Base-by-base conservation (phyloP, 2,888 invertebrate species). In the Sericinus montela region DNA sequence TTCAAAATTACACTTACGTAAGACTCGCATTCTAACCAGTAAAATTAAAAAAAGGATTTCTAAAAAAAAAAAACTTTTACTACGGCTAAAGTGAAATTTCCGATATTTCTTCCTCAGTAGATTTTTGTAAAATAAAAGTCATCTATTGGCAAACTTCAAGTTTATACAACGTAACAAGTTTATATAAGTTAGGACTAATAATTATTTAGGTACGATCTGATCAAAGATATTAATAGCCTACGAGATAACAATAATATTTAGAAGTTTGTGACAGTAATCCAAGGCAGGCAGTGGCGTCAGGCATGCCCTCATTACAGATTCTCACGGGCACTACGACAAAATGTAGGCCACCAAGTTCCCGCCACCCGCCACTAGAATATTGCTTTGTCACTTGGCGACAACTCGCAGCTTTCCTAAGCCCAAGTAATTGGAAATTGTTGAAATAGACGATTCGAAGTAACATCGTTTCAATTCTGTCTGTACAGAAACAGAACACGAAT, bases 371-470 rank as follows among this genome's bases (percentile, higher is more conserved):
- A 58, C 61, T 61, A 69, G 84, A 85, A 87, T 87, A 88, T 88
- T 87, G 87, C 86, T 85, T 83, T 88, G 88, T 87, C 88, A 86
- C 84, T 84, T 77, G 81, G 77, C 80, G 81, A 84, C 83, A 77
- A 83, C 75, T 80, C 74, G 71, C 73, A 75, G 75, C 79, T 78
- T 72, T 75, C 72, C 83, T 86, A 84, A 88, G 83, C 81, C 80
- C 79, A 79, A 86, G 85, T 87, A 87, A 88, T 88, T 88, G 86
- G 86, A 87, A 88, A 88, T 87, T 84, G 81, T 86, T 86, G 85
- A 85, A 88, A 86, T 85, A 82, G 81, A 77, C 75, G 72, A 73
- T 41, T 78, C 73, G 71, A 65, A 74, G 70, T 72, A 75, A 78
- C 78, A 75, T 72, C 64, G 69, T 55, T 54, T 42, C 54, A 51